phyloP scores from a whole-genome alignment of 2,888 invertebrate species.

The Caenorhabditis sinica region DNA sequence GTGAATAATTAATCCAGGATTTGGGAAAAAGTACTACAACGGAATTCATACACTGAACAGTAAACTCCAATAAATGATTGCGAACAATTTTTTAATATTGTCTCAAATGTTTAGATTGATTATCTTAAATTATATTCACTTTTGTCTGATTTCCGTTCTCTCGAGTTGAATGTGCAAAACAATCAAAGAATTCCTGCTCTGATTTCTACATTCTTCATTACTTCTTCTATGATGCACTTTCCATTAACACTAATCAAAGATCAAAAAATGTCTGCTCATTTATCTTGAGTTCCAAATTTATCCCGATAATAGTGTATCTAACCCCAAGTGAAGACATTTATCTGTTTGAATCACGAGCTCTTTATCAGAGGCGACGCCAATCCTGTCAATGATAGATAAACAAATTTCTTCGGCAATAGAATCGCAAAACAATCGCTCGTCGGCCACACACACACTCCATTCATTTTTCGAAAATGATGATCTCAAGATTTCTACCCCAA shows the following conservation, averaged over 20 bases:
- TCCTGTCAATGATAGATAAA: conserved; percentile 68
- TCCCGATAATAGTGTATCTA: conserved; percentile 44
- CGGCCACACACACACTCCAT: conserved; percentile 29
- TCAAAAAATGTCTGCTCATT: conserved; percentile 42
- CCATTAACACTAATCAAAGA: neutral
- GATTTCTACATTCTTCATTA: neutral
- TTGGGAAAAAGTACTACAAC: too few species aligned
- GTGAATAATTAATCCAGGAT: too few species aligned
- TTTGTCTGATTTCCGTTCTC: too few species aligned
- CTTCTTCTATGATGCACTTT: conserved; percentile 1
- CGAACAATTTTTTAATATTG: too few species aligned
- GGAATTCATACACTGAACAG: too few species aligned
- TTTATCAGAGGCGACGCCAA: conserved; percentile 27
- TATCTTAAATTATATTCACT: too few species aligned
- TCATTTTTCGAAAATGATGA: conserved; percentile 57
- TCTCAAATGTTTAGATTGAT: too few species aligned
- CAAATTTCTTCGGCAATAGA: conserved; percentile 56
- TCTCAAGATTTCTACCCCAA: conserved; percentile 37
- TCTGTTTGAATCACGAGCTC: conserved; percentile 68
- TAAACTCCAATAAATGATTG: too few species aligned
- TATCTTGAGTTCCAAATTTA: conserved; percentile 52
- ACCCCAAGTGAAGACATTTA: conserved; percentile 43
- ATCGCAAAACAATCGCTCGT: conserved; percentile 56
- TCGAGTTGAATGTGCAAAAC: too few species aligned
- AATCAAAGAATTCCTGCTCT: neutral